These are phyloP conservation scores for Pedicia rivosa DNA, from an alignment of 2,888 invertebrate species.

Conservation along the genomic window DNA sequence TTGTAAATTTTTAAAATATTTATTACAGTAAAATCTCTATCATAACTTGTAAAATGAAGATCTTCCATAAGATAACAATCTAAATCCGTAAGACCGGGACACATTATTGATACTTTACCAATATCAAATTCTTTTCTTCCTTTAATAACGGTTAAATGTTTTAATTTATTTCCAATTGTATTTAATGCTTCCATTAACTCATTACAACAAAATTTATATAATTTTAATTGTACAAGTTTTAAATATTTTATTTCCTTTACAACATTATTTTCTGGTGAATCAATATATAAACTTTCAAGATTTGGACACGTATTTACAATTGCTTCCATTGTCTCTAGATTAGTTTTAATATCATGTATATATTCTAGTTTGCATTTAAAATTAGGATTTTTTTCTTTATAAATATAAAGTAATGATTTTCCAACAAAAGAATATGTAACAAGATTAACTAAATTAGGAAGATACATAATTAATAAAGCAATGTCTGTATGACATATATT, in stretches of 20 bases:
- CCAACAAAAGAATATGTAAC: conserved; percentile 54
- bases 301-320: conserved; percentile 43
- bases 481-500: conserved; percentile 48
- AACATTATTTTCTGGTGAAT: conserved; percentile 41
- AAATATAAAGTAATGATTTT: conserved; percentile 39
- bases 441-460: conserved; percentile 46
- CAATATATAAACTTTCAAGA: conserved; percentile 47
- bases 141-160: conserved; percentile 40
- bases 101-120: conserved; percentile 39
- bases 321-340: conserved; percentile 38
- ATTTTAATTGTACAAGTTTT: conserved; percentile 32
- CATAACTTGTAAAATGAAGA: too few species aligned
- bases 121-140: conserved; percentile 41
- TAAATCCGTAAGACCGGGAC: conserved; percentile 41
- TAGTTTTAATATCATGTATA: conserved; percentile 47
- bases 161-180: conserved; percentile 36
- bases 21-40: too few species aligned
- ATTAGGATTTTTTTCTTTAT: conserved; percentile 35
- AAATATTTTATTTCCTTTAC: conserved; percentile 35
- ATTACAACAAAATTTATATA: conserved; percentile 42
- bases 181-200: conserved; percentile 42
- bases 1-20: too few species aligned
- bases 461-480: conserved; percentile 41
- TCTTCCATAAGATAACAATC: conserved; percentile 52
- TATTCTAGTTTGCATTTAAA: conserved; percentile 49